A percentile compares a stretch with the other conserved stretches of the same genome.
phyloP scores from a whole-genome alignment of 2,888 invertebrate species.

The Scaeva pyrastri region DNA sequence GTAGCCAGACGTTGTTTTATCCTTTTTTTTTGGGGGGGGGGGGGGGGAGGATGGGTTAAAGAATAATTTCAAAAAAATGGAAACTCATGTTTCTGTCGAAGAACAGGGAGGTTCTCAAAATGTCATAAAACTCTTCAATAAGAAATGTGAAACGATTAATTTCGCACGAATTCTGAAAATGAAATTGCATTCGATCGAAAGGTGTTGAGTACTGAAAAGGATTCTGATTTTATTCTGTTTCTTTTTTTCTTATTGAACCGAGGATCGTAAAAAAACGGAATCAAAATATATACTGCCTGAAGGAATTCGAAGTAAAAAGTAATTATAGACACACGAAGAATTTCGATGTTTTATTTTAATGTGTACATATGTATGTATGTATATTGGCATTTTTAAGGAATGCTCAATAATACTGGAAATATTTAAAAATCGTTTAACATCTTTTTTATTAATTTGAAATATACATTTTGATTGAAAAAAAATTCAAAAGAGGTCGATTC shows the following conservation, averaged over 20 bases:
- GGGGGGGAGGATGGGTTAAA: no score
- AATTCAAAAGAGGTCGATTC: no score
- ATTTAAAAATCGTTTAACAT: no score
- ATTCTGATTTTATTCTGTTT: slow-evolving; percentile 5
- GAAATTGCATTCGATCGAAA: slow-evolving; percentile 64
- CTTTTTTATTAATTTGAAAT: no score
- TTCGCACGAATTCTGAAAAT: slow-evolving; percentile 69
- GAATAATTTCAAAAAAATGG: slow-evolving; percentile 20
- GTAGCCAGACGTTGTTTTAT: not conserved
- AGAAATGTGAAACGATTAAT: slow-evolving; percentile 71
- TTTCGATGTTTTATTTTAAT: slow-evolving; percentile 44
- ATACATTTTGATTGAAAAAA: no score
- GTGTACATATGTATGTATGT: no score
- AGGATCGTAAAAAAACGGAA: not conserved
- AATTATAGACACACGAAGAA: slow-evolving; percentile 37
- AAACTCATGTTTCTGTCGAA: slow-evolving; percentile 3
- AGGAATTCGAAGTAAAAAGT: slow-evolving; percentile 21
- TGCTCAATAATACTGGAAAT: not conserved
- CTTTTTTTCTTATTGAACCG: slow-evolving; percentile 15
- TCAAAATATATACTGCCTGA: slow-evolving; percentile 12
- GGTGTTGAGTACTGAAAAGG: slow-evolving; percentile 67
- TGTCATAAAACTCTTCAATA: slow-evolving; percentile 64
- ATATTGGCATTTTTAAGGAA: slow-evolving; percentile 33
- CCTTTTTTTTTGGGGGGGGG: not conserved
- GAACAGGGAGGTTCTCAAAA: slow-evolving; percentile 47